Evolutionary conservation across 2,888 invertebrate species (phyloP).

Genomic region (Rhingia campestris): DNA sequence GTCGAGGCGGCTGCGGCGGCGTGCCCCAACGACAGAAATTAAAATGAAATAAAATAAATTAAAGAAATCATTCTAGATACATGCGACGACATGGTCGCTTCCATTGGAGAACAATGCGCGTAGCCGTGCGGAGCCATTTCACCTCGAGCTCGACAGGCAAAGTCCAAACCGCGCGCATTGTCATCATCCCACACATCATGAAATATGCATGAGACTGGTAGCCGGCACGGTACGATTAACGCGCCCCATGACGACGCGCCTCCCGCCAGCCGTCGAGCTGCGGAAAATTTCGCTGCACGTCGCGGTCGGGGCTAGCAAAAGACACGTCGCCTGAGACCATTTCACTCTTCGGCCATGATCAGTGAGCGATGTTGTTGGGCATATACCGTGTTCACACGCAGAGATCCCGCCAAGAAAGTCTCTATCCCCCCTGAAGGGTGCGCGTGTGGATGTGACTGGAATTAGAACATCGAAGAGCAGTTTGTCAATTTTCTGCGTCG

Average conservation of each 20-base stretch:
- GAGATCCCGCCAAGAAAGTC: conserved; percentile 51
- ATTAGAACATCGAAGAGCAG: conserved; percentile 66
- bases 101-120: conserved; percentile 47
- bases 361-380: conserved; percentile 29
- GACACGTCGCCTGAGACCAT: conserved; percentile 55
- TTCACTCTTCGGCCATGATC: conserved; percentile 58
- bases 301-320: conserved; percentile 16
- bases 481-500: conserved; percentile 46
- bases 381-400: conserved; percentile 25
- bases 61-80: conserved; percentile 65
- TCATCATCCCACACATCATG: conserved; percentile 70
- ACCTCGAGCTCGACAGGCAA: conserved; percentile 38
- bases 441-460: conserved; percentile 68
- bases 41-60: conserved; percentile 66
- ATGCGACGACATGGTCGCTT: conserved; percentile 12
- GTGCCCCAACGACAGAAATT: conserved; percentile 43
- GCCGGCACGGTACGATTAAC: conserved; percentile 54
- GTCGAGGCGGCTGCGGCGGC: background rate
- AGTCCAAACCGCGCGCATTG: conserved; percentile 39
- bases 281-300: conserved; percentile 43
- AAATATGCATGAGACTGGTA: conserved; percentile 71
- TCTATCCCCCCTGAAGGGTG: conserved; percentile 50
- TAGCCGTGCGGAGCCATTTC: conserved; percentile 61
- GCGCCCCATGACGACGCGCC: conserved; percentile 30
- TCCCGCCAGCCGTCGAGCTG: background rate